A percentile compares a stretch with the other conserved stretches of the same genome.
These are phyloP conservation scores for Pyrocephalus nanus DNA, from an alignment of 2,797 vertebrate species.

Conservation along the genomic window DNA sequence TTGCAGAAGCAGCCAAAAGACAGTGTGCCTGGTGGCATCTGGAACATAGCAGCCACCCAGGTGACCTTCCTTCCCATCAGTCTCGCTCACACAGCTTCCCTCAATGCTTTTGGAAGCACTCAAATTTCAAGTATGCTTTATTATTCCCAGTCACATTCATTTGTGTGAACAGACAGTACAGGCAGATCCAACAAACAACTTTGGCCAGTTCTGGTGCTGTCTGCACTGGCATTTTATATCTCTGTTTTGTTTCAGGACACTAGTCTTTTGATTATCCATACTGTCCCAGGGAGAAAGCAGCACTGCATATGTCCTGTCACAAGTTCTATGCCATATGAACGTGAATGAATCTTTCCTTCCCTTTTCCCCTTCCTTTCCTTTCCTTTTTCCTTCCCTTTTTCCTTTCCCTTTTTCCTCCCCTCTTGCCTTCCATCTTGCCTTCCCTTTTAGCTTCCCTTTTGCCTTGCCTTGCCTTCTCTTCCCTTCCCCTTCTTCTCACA, in stretches of 20 bases:
- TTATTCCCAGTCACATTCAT: background rate
- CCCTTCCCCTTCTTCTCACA: background rate
- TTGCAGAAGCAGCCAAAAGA: background rate
- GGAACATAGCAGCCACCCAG: background rate
- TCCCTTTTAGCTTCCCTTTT: too few species aligned
- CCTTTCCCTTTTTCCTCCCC: background rate
- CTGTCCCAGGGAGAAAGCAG: background rate
- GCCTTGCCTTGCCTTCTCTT: background rate
- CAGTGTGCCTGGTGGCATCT: background rate
- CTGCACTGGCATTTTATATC: background rate
- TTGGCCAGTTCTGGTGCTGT: background rate
- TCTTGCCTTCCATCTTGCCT: too few species aligned
- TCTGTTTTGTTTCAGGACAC: background rate
- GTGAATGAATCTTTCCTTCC: background rate
- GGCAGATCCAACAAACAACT: background rate
- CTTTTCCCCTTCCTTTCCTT: background rate
- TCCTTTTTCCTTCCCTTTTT: too few species aligned
- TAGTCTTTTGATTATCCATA: background rate
- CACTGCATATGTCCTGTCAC: background rate
- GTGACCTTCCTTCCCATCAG: background rate
- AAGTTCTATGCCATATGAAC: background rate
- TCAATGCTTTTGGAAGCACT: background rate
- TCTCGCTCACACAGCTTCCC: background rate
- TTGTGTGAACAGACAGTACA: background rate
- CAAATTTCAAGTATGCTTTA: background rate